Percentiles rank a stretch among this genome's conserved stretches.
These are phyloP conservation scores for Tetheella fluctuosa DNA, from an alignment of 2,888 invertebrate genomes.

Conservation along the genomic window DNA sequence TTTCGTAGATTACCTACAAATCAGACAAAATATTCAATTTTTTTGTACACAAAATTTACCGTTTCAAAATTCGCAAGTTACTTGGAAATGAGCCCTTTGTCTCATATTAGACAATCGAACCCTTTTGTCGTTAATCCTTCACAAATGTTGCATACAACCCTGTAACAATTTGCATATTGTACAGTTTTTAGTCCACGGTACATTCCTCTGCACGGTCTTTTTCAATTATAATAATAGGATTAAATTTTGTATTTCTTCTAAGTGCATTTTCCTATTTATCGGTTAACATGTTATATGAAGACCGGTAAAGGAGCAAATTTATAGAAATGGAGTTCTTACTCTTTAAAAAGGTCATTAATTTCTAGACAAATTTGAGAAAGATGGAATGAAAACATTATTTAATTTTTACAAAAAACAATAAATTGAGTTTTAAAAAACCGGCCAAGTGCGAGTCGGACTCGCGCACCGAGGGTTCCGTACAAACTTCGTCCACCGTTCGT, in stretches of 20 bases:
- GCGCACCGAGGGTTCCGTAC: too few species aligned
- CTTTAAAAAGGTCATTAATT: too few species aligned
- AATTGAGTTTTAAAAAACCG: too few species aligned
- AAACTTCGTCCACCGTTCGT: too few species aligned
- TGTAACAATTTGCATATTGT: constrained; percentile 44
- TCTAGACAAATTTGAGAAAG: too few species aligned
- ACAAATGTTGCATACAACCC: constrained; percentile 44
- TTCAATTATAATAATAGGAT: constrained; percentile 5
- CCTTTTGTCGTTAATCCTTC: constrained; percentile 46
- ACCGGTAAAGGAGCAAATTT: too few species aligned
- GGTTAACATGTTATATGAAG: background rate
- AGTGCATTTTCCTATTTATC: background rate
- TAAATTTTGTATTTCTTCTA: constrained; percentile 2
- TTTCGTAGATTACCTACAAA: constrained; percentile 22
- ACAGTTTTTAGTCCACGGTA: constrained; percentile 35
- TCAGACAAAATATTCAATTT: constrained; percentile 29
- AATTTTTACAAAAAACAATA: too few species aligned
- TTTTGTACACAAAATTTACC: constrained; percentile 36
- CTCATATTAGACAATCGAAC: constrained; percentile 27
- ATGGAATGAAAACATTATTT: too few species aligned
- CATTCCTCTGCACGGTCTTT: background rate
- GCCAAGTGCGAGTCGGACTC: too few species aligned
- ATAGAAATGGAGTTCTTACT: too few species aligned
- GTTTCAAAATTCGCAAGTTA: constrained; percentile 39
- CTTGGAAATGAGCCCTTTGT: constrained; percentile 34